Conservation (phyloP, 2,888 invertebrate genomes). For the Cyaniris semiargus region DNA sequence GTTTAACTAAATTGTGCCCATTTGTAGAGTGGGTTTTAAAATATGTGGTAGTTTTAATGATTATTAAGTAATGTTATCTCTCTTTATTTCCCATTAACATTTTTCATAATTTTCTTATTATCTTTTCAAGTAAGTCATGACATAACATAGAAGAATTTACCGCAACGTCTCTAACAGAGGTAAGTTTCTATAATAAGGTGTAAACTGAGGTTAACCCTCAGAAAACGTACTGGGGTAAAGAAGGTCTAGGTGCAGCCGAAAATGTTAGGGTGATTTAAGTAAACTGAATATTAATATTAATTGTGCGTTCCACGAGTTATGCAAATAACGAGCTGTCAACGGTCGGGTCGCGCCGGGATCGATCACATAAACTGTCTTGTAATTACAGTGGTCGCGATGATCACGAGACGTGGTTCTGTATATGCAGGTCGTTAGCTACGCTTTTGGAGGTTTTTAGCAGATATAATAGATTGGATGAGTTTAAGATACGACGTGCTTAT, state of each 20-base stretch:
- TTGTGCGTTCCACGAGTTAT: not conserved
- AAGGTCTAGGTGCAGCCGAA: not conserved
- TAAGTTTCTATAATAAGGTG: not conserved
- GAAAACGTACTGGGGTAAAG: not conserved
- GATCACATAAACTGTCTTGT: conserved; percentile 18
- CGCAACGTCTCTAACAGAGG: not conserved
- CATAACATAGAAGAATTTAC: not conserved
- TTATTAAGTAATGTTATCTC: not conserved
- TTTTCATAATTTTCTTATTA: not conserved
- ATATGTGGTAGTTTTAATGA: not conserved
- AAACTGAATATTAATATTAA: conserved; percentile 5
- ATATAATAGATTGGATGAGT: not conserved
- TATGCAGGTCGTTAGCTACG: not conserved
- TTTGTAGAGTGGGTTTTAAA: conserved; percentile 42
- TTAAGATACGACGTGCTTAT: not conserved
- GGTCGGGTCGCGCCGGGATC: not conserved
- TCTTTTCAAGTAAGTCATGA: conserved; percentile 11
- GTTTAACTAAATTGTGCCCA: conserved; percentile 15
- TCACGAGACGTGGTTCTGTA: not conserved
- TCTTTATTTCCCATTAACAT: not conserved
- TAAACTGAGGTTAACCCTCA: not conserved
- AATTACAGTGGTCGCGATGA: conserved; percentile 12
- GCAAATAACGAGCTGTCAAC: conserved; percentile 12
- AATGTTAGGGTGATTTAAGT: not conserved
- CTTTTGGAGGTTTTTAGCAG: not conserved